Conservation (phyloP, 2,888 invertebrate genomes). For the Lithophane ornitopus region DNA sequence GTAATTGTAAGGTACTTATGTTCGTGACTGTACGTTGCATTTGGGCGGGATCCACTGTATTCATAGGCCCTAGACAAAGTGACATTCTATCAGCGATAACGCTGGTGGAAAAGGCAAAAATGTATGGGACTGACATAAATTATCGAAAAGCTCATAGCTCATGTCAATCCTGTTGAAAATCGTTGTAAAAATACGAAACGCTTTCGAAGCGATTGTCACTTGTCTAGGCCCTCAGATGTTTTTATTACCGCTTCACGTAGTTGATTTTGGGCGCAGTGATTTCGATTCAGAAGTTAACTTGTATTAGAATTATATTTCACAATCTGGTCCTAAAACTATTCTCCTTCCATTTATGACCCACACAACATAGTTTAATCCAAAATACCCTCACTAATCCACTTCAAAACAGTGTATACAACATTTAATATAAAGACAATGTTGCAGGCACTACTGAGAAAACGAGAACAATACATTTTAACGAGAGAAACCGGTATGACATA, state of each 20-base stretch:
- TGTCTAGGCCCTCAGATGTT: too few relatives aligned
- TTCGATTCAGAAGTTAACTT: neutral
- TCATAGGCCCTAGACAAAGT: too few relatives aligned
- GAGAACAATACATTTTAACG: slow-evolving; percentile 61
- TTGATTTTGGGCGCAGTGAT: neutral
- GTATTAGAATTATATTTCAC: neutral
- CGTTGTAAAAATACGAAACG: too few relatives aligned
- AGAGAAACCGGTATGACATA: slow-evolving; percentile 53
- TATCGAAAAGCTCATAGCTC: too few relatives aligned
- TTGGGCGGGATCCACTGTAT: too few relatives aligned
- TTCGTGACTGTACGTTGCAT: neutral
- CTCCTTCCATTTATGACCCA: neutral
- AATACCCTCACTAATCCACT: slow-evolving; percentile 2
- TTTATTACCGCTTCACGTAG: neutral
- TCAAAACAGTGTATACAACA: slow-evolving; percentile 11
- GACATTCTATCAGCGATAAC: too few relatives aligned
- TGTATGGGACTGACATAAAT: too few relatives aligned
- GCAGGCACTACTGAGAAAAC: slow-evolving; percentile 21
- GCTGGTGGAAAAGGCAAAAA: too few relatives aligned
- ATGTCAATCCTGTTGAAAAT: too few relatives aligned
- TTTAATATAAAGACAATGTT: slow-evolving; percentile 50
- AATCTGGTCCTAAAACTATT: neutral
- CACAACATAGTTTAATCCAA: slow-evolving; percentile 1
- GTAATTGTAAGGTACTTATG: too few relatives aligned
- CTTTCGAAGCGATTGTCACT: too few relatives aligned